A percentile compares a stretch with the other conserved stretches of the same genome.
phyloP scores from a whole-genome alignment of 1,140 invertebrate species.

The Vanessa atalanta region DNA sequence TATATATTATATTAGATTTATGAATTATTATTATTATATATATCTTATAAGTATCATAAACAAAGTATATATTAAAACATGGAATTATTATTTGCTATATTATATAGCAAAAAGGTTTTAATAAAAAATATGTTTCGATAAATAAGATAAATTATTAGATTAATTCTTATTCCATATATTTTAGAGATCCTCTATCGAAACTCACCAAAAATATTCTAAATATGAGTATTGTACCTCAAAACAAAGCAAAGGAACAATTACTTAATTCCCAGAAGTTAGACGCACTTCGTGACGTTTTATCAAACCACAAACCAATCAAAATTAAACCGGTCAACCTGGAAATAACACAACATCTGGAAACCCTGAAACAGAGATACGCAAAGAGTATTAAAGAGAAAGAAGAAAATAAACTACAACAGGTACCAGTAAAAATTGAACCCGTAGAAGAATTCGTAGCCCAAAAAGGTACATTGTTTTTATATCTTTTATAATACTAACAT shows the following conservation, averaged over 20 bases:
- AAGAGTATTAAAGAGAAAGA: slow-evolving; percentile 56
- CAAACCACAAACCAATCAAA: slow-evolving; percentile 72
- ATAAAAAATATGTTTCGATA: no score
- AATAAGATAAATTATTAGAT: no score
- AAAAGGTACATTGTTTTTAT: background rate
- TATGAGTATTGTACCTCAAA: slow-evolving; percentile 70
- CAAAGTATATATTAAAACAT: no score
- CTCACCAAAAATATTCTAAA: slow-evolving; percentile 76
- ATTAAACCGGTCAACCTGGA: slow-evolving; percentile 76
- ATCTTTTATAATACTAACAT: background rate
- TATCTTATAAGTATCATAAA: no score
- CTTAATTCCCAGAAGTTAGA: slow-evolving; percentile 70
- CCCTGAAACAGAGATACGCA: slow-evolving; percentile 60
- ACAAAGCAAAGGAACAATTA: slow-evolving; percentile 53
- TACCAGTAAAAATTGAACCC: background rate
- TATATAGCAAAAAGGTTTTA: no score
- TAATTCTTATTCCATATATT: slow-evolving; percentile 20
- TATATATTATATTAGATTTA: no score
- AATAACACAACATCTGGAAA: slow-evolving; percentile 60
- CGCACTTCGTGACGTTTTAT: slow-evolving; percentile 69
- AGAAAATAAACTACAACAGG: slow-evolving; percentile 20
- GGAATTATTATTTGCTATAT: no score
- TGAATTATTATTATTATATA: no score
- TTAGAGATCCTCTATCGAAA: slow-evolving; percentile 72
- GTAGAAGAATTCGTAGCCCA: background rate